These are phyloP conservation scores for Eumerus sabulonum DNA, from an alignment of 2,888 invertebrate genomes.

Conservation along the genomic window DNA sequence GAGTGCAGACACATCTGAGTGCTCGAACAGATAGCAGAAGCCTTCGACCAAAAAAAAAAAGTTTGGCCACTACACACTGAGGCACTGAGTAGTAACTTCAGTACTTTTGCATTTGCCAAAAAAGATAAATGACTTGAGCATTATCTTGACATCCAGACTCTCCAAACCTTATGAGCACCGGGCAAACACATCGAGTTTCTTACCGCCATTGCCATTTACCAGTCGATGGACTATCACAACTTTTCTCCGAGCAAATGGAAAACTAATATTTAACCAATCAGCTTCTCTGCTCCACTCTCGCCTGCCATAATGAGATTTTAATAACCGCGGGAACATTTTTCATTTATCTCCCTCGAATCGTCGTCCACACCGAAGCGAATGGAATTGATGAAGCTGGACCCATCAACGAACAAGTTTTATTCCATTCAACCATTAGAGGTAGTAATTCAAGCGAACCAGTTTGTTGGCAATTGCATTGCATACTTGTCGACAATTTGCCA, in stretches of 20 bases:
- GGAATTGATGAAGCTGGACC: constrained; percentile 27
- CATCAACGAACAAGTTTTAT: constrained; percentile 49
- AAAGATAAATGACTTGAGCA: too few relatives aligned
- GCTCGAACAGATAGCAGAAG: too few relatives aligned
- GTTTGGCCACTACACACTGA: too few relatives aligned
- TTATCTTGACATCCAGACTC: too few relatives aligned
- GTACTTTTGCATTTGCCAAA: too few relatives aligned
- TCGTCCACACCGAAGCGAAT: neutral
- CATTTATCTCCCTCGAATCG: constrained; percentile 3
- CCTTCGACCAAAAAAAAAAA: too few relatives aligned
- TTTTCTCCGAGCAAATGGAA: constrained; percentile 42
- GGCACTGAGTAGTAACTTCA: too few relatives aligned
- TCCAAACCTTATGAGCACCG: too few relatives aligned
- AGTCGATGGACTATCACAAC: neutral
- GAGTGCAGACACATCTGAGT: too few relatives aligned
- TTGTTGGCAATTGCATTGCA: constrained; percentile 14
- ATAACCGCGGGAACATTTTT: constrained; percentile 48
- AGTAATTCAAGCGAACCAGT: constrained; percentile 41
- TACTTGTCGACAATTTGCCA: too few relatives aligned
- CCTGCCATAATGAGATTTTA: constrained; percentile 43
- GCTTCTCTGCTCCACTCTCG: constrained; percentile 15
- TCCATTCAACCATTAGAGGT: constrained; percentile 45
- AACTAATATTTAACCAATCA: constrained; percentile 61
- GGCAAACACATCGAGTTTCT: too few relatives aligned
- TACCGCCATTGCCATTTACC: too few relatives aligned